phyloP scores from a whole-genome alignment of 2,797 vertebrate genomes.

The Crax fasciolata region DNA sequence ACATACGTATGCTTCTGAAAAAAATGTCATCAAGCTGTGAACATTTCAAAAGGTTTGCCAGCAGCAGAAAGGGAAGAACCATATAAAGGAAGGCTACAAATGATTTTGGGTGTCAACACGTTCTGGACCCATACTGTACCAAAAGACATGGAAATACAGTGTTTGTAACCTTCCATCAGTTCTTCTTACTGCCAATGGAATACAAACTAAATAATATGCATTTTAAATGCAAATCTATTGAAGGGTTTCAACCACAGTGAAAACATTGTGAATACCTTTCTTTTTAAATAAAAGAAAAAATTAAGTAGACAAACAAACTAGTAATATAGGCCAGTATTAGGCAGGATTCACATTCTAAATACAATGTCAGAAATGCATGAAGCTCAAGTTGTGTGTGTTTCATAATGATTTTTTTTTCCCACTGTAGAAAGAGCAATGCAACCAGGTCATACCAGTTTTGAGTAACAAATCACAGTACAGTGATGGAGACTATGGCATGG shows the following conservation, averaged over 20 bases:
- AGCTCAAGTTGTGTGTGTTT: background rate
- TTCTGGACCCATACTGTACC: background rate
- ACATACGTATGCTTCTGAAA: background rate
- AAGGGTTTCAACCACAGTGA: background rate
- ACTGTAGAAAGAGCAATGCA: background rate
- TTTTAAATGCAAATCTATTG: background rate
- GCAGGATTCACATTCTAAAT: background rate
- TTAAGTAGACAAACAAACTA: background rate
- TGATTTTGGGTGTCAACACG: background rate
- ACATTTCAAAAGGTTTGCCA: background rate
- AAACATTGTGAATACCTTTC: background rate
- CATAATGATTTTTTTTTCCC: background rate
- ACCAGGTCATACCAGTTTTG: background rate
- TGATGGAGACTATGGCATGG: background rate
- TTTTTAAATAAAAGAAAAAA: background rate
- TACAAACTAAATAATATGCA: background rate
- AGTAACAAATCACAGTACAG: background rate
- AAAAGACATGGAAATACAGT: background rate
- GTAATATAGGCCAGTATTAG: background rate
- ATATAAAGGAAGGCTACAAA: background rate
- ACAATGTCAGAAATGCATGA: background rate
- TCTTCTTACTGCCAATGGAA: background rate
- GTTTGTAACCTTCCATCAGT: background rate
- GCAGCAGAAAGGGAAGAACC: background rate
- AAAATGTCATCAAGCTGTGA: background rate